Percentiles rank a stretch among this genome's conserved stretches.
phyloP scores from a whole-genome alignment of 2,888 invertebrate genomes.

The Thera obeliscata region DNA sequence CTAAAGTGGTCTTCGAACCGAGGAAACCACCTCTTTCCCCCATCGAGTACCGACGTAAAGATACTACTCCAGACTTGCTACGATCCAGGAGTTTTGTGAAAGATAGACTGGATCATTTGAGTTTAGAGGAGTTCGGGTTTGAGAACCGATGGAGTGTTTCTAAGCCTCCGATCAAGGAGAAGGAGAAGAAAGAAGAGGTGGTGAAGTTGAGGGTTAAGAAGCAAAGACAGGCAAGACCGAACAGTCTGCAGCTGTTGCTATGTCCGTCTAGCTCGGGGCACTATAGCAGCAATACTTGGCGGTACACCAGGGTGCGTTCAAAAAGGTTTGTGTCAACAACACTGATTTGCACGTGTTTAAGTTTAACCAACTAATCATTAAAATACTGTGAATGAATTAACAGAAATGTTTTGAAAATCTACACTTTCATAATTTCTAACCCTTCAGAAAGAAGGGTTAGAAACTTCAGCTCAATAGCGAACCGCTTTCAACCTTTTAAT shows the following conservation, averaged over 20 bases:
- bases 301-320: constrained; percentile 76
- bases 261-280: constrained; percentile 79
- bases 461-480: background rate
- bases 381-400: too few species aligned
- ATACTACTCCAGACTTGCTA: constrained; percentile 68
- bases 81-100: constrained; percentile 66
- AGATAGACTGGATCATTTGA: constrained; percentile 66
- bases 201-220: constrained; percentile 74
- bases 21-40: constrained; percentile 72
- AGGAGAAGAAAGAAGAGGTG: constrained; percentile 64
- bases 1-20: constrained; percentile 79
- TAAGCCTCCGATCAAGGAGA: constrained; percentile 60
- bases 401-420: too few species aligned
- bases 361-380: too few species aligned
- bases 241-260: constrained; percentile 74
- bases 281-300: constrained; percentile 78
- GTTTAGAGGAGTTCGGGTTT: constrained; percentile 60
- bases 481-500: background rate
- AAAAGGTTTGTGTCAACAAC: constrained; percentile 63
- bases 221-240: constrained; percentile 74
- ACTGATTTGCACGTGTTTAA: background rate
- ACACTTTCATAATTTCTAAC: too few species aligned
- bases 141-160: constrained; percentile 59
- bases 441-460: too few species aligned
- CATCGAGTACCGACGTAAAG: constrained; percentile 61